phyloP scores from a whole-genome alignment of 2,888 invertebrate species.

The Chymomyza procnemis region DNA sequence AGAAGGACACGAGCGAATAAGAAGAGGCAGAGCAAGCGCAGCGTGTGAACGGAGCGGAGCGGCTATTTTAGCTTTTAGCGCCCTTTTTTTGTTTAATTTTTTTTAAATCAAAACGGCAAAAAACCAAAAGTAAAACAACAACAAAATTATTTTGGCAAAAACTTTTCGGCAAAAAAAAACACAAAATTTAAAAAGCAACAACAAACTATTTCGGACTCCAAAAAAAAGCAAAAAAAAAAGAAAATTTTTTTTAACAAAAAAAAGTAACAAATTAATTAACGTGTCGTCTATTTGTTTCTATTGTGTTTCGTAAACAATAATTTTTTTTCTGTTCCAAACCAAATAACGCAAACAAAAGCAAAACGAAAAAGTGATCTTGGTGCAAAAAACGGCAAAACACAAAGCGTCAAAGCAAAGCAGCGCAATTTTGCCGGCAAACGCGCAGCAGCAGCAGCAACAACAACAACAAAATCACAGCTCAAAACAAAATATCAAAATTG shows the following conservation, averaged over 20 bases:
- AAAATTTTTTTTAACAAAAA: constrained; percentile 23
- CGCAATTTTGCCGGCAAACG: constrained; percentile 42
- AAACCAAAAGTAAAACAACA: constrained; percentile 25
- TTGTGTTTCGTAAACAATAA: constrained; percentile 66
- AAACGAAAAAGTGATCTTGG: constrained; percentile 6
- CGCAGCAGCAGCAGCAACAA: constrained; percentile 25
- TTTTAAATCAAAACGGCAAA: constrained; percentile 48
- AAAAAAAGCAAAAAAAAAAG: constrained; percentile 28
- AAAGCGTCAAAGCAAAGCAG: constrained; percentile 30
- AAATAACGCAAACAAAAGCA: constrained; percentile 18
- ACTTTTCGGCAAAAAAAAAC: constrained; percentile 45
- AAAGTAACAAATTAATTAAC: constrained; percentile 28
- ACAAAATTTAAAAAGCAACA: constrained; percentile 14
- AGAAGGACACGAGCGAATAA: constrained; percentile 72
- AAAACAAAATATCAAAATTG: constrained; percentile 69
- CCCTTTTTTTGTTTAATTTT: constrained; percentile 75
- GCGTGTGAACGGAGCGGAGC: constrained; percentile 63
- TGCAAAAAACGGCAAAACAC: not conserved
- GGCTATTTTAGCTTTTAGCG: constrained; percentile 77
- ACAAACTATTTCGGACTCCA: constrained; percentile 56
- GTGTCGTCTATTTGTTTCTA: constrained; percentile 46
- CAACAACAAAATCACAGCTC: constrained; percentile 42
- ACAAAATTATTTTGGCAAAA: constrained; percentile 28
- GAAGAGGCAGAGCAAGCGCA: constrained; percentile 51
- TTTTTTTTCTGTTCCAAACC: constrained; percentile 52